Conservation (phyloP, 2,797 vertebrate genomes). For the Hipposideros larvatus region DNA sequence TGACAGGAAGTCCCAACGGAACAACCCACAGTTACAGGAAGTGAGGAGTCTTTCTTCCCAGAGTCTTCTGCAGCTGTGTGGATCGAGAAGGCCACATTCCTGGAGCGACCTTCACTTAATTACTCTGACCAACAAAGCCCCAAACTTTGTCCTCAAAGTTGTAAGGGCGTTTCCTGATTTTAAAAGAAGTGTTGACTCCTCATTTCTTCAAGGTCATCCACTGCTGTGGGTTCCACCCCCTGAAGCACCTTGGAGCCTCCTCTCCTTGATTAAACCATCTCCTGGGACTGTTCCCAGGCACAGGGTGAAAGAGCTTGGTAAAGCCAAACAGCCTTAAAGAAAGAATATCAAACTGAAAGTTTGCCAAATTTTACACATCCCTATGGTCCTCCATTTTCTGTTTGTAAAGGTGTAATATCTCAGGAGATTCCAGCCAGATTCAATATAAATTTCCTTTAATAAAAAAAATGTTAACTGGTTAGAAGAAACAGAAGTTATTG, state of each 20-base stretch:
- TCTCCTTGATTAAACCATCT: background rate
- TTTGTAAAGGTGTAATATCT: constrained; percentile 45
- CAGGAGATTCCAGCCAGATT: constrained; percentile 22
- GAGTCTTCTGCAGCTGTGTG: constrained; percentile 68
- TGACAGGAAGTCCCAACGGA: constrained; percentile 67
- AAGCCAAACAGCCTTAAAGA: background rate
- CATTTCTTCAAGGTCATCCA: background rate
- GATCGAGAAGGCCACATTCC: constrained; percentile 64
- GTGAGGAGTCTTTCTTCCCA: constrained; percentile 72
- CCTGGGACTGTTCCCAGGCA: background rate
- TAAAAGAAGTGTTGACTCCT: constrained; percentile 26
- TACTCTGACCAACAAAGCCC: constrained; percentile 54
- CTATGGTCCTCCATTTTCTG: background rate
- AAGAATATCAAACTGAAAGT: background rate
- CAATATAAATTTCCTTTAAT: constrained; percentile 65
- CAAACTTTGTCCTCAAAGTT: constrained; percentile 45
- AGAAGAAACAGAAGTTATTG: constrained; percentile 43
- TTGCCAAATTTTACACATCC: background rate
- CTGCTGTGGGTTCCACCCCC: background rate
- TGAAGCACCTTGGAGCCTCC: fast-evolving
- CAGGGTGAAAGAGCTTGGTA: background rate
- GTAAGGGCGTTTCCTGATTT: constrained; percentile 50
- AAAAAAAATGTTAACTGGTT: constrained; percentile 33
- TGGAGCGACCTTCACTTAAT: constrained; percentile 54
- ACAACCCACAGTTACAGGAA: constrained; percentile 73